Evolutionary conservation across 53 echinoderm and acorn worm species (phyloP).

Genomic region (Holothuria scabra): DNA sequence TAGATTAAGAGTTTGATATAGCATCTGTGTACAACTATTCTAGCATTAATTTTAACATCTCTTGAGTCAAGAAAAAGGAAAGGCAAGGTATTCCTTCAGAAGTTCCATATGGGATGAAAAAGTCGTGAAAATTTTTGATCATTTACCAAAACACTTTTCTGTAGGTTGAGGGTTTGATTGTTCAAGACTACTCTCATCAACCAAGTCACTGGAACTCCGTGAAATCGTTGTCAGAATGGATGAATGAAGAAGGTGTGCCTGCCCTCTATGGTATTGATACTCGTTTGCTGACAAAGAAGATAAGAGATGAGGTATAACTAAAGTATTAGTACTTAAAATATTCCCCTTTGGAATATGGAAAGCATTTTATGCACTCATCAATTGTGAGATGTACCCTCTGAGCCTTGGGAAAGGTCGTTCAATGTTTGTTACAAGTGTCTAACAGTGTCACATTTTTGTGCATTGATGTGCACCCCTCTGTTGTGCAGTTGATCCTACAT

Average conservation of each 20-base stretch:
- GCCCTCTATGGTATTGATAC: constrained; percentile 96
- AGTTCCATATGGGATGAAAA: background rate
- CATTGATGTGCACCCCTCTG: too few relatives aligned
- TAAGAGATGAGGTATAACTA: constrained; percentile 78
- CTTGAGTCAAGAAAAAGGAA: background rate
- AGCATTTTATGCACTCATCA: too few relatives aligned
- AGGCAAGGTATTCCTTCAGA: background rate
- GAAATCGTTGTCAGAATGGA: constrained; percentile 91
- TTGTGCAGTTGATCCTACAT: too few relatives aligned
- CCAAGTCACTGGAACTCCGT: constrained; percentile 96
- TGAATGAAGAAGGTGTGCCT: constrained; percentile 84
- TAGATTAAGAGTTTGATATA: too few relatives aligned
- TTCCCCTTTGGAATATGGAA: too few relatives aligned
- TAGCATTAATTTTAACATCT: background rate
- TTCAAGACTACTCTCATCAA: constrained; percentile 89
- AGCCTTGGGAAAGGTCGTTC: too few relatives aligned
- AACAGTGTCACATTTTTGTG: too few relatives aligned
- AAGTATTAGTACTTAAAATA: too few relatives aligned
- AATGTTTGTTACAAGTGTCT: too few relatives aligned
- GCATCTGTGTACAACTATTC: too few relatives aligned
- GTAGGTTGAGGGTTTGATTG: constrained; percentile 83
- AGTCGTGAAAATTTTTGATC: background rate
- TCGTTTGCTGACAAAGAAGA: constrained; percentile 92
- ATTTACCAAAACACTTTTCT: background rate
- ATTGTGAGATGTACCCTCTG: too few relatives aligned